A percentile compares a stretch with the other conserved stretches of the same genome.
These are phyloP conservation scores for Neotragus moschatus DNA, from an alignment of 2,113 vertebrate species.

Conservation along the genomic window DNA sequence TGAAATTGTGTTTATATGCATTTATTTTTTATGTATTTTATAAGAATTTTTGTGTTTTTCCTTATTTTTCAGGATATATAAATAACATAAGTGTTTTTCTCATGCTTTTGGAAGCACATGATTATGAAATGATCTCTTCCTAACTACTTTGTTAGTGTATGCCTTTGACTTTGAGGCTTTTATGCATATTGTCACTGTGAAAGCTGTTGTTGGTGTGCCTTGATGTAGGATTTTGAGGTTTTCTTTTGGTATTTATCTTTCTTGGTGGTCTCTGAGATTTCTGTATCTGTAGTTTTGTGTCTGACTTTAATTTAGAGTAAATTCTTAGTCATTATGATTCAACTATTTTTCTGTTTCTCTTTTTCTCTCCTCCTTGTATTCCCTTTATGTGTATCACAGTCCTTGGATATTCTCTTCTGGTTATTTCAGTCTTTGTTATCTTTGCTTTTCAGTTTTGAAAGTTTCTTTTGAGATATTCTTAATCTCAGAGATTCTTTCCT, in stretches of 20 bases:
- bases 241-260: neutral
- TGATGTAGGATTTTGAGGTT: neutral
- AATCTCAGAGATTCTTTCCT: too few relatives aligned
- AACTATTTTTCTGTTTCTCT: neutral
- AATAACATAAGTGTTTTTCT: neutral
- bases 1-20: neutral
- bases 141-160: neutral
- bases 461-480: too few relatives aligned
- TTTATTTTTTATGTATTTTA: neutral
- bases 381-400: neutral
- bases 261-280: too few relatives aligned
- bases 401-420: too few relatives aligned
- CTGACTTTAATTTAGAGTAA: neutral
- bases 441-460: too few relatives aligned
- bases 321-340: neutral
- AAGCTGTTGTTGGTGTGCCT: neutral
- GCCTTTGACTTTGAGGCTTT: neutral
- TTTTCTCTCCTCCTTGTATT: neutral
- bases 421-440: too few relatives aligned
- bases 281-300: neutral
- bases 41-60: neutral
- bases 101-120: neutral
- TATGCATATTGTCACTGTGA: neutral
- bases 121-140: neutral
- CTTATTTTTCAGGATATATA: neutral